These are phyloP conservation scores for Alligator mississippiensis DNA, from an alignment of 2,113 vertebrate genomes.

Conservation along the genomic window DNA sequence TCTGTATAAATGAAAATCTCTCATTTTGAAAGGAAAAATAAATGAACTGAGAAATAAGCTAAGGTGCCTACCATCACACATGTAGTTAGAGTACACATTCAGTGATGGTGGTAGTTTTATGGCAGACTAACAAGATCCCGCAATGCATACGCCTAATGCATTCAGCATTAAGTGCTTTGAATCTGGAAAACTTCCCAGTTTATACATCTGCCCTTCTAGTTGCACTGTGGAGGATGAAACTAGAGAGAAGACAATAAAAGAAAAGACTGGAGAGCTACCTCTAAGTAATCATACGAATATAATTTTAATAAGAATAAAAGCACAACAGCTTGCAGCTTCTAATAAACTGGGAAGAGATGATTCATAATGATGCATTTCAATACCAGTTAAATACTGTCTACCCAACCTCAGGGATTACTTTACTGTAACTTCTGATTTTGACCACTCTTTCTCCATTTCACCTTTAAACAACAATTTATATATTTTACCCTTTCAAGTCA, in stretches of 20 bases:
- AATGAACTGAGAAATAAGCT: background rate
- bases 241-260: conserved; percentile 2
- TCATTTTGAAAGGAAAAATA: background rate
- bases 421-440: conserved; percentile 30
- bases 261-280: background rate
- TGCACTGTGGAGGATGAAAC: background rate
- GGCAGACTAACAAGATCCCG: conserved; percentile 5
- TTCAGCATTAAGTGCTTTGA: conserved; percentile 35
- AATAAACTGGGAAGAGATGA: conserved; percentile 5
- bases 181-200: conserved; percentile 33
- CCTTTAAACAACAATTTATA: conserved; percentile 15
- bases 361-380: conserved; percentile 14
- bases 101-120: background rate
- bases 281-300: background rate
- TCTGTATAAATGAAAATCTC: background rate
- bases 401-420: background rate
- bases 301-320: conserved; percentile 11
- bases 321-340: background rate
- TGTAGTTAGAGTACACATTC: accelerated
- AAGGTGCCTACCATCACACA: background rate
- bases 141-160: background rate
- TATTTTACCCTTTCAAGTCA: conserved; percentile 28
- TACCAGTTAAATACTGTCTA: conserved; percentile 19
- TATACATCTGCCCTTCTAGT: conserved; percentile 23
- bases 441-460: conserved; percentile 38